Percentiles rank a stretch among this genome's conserved stretches.
Conservation (phyloP, 2,888 invertebrate genomes). For the Craniophora ligustri region DNA sequence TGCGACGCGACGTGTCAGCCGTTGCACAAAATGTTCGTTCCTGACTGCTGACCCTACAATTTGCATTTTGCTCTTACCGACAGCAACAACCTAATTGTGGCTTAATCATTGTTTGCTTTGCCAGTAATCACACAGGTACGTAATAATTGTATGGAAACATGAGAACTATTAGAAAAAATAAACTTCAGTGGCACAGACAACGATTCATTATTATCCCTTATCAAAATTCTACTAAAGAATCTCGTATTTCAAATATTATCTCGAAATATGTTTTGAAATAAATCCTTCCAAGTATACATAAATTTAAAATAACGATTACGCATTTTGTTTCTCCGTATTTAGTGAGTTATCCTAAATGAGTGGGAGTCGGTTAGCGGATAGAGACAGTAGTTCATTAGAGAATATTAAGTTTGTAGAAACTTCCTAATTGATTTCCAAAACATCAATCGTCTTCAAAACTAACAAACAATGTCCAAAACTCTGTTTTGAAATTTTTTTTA, state of each 20-base stretch:
- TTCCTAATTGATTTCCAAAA: too few relatives aligned
- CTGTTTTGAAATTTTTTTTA: neutral
- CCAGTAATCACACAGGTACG: conserved; percentile 29
- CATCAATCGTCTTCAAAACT: too few relatives aligned
- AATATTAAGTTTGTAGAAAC: too few relatives aligned
- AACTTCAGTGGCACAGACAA: conserved; percentile 4
- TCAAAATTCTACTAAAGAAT: neutral
- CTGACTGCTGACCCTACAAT: conserved; percentile 53
- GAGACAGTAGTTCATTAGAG: too few relatives aligned
- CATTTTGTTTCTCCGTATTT: conserved; percentile 20
- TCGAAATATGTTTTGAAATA: conserved; percentile 1
- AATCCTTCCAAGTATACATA: conserved; percentile 15
- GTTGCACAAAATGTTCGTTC: conserved; percentile 43
- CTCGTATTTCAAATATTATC: neutral
- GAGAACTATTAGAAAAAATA: conserved; percentile 25
- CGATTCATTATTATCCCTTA: neutral
- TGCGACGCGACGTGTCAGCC: conserved; percentile 56
- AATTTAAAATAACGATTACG: conserved; percentile 21
- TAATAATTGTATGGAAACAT: conserved; percentile 23
- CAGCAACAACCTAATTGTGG: conserved; percentile 57
- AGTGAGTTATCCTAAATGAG: conserved; percentile 8
- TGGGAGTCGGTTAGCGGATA: too few relatives aligned
- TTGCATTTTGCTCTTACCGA: conserved; percentile 53
- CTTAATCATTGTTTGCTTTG: conserved; percentile 47
- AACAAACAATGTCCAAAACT: too few relatives aligned